Base-by-base conservation (phyloP, 30 jellyfish, hydroid and myxozoan species). In the Mastigias papua region DNA sequence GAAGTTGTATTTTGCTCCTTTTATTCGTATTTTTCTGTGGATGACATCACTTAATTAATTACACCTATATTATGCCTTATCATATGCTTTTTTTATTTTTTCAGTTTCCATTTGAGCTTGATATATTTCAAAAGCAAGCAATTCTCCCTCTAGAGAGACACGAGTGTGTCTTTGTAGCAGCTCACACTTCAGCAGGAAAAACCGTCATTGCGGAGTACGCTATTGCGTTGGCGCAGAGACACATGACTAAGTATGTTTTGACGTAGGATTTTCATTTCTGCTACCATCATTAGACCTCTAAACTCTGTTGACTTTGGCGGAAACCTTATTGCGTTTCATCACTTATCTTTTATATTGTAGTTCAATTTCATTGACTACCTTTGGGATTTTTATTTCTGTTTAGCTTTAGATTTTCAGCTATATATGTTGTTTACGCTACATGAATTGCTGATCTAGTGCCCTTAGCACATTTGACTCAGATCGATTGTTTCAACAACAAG, bases 201-300 rank as follows among this genome's bases (percentile, higher is more conserved):
- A 96, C 99, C 11, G 99, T 92, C 23, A 98, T 96, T 69, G 99
- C 99, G 20, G 99, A 96, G 93, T 96, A 96, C 78, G 98, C 99
- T 60, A 96, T 96, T 80, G 99, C 99, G 48, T 79, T 95, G 87
- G 96, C 99, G 27, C 97, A 85, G 73, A 95, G 84, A 69, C 99
- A 95, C 78, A 90, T 95, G 99, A 95, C 98, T 61, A 90, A 78
- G 99, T 95, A 79, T 34, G 82, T 15, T 8, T n/a, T n/a, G n/a
- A n/a, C n/a, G n/a, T n/a, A 76, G 9, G 30, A 20, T n/a, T 20
- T 68, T 15, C 25, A 17, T 20, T 26, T 5, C 33, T 60, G 51
- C 13, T 10, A 20, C 48, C 48, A 51, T 51, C 67, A 51, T 51
- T 51, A 51, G 5, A n/a, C n/a, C n/a, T n/a, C n/a, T n/a, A n/a